Evolutionary conservation across 2,888 invertebrate species (phyloP).

Genomic region (Polymixis lichenea): DNA sequence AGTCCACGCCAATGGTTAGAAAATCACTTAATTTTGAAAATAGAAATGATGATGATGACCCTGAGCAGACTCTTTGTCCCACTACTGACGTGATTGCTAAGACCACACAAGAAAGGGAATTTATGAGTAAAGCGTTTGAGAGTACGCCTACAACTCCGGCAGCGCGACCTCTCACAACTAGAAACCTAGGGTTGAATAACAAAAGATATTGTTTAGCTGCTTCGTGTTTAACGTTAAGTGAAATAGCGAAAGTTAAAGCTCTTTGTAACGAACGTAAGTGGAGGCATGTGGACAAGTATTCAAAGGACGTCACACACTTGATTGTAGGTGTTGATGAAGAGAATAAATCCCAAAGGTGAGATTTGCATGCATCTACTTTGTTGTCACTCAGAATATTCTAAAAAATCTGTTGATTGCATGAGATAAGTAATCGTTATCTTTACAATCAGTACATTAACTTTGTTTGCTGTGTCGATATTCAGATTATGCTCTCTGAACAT

Average conservation of each 20-base stretch:
- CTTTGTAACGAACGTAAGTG: constrained; percentile 76
- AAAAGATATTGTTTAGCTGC: constrained; percentile 78
- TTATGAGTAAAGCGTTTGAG: constrained; percentile 84
- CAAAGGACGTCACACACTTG: constrained; percentile 83
- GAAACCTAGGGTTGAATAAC: constrained; percentile 55
- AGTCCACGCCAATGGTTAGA: constrained; percentile 84
- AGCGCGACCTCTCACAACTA: constrained; percentile 58
- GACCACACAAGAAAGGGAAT: constrained; percentile 85
- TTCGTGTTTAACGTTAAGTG: constrained; percentile 77
- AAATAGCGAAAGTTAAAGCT: constrained; percentile 75
- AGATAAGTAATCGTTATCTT: constrained; percentile 10
- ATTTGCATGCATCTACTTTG: neutral
- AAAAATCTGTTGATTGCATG: neutral
- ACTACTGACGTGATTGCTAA: constrained; percentile 73
- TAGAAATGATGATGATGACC: constrained; percentile 71
- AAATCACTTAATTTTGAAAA: constrained; percentile 83
- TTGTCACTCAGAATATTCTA: neutral
- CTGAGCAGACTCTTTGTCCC: constrained; percentile 80
- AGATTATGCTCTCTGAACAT: neutral
- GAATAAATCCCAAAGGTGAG: constrained; percentile 84
- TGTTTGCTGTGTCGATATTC: neutral
- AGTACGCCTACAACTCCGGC: constrained; percentile 71
- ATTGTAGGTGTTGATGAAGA: constrained; percentile 86
- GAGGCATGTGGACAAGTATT: constrained; percentile 81
- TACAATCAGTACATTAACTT: constrained; percentile 8